Percentiles rank a stretch among this genome's conserved stretches.
phyloP scores from a whole-genome alignment of 2,888 invertebrate species.

The Synergus gifuensis region DNA sequence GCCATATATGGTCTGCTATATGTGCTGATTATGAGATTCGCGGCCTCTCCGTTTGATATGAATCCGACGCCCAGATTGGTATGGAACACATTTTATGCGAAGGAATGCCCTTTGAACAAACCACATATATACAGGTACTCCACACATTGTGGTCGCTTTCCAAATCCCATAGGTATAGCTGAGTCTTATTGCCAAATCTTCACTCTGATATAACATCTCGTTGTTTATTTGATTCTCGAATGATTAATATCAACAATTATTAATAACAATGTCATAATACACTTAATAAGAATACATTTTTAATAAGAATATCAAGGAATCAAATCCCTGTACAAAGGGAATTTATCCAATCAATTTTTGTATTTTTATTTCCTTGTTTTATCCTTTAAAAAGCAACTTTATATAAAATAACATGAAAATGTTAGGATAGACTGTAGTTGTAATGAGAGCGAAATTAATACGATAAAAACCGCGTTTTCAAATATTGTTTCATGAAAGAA shows the following conservation, averaged over 20 bases:
- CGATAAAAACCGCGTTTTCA: not conserved
- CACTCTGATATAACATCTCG: not conserved
- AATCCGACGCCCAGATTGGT: conserved; percentile 38
- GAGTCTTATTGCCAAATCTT: conserved; percentile 29
- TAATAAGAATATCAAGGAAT: no score
- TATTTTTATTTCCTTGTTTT: no score
- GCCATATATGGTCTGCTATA: conserved; percentile 15
- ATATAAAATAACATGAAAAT: not conserved
- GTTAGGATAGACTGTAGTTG: not conserved
- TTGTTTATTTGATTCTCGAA: not conserved
- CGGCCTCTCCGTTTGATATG: conserved; percentile 41
- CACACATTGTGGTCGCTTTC: conserved; percentile 39
- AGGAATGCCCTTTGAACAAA: conserved; percentile 42
- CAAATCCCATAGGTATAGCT: not conserved
- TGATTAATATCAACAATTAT: no score
- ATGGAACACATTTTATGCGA: conserved; percentile 35
- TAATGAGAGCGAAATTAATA: not conserved
- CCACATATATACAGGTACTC: conserved; percentile 28
- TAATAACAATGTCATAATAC: no score
- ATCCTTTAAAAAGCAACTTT: not conserved
- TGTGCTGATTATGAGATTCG: conserved; percentile 39
- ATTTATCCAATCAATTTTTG: no score
- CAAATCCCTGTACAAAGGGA: no score
- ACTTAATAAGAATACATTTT: no score
- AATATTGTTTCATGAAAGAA: conserved; percentile 20